These are phyloP conservation scores for Craseonycteris thonglongyai DNA, from an alignment of 2,113 vertebrate genomes.

Conservation along the genomic window DNA sequence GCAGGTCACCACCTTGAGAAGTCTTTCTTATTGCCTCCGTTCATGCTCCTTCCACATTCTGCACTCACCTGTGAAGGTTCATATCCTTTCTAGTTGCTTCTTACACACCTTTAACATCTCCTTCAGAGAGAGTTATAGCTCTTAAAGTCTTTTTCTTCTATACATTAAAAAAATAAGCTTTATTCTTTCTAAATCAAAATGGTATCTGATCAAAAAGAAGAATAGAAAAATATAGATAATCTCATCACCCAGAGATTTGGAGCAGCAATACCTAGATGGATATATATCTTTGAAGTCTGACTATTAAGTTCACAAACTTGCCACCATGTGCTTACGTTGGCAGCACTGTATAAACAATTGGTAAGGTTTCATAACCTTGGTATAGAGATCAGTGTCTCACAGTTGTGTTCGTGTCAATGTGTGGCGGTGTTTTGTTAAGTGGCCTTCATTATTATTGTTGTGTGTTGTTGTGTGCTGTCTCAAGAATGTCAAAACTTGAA, in stretches of 20 bases:
- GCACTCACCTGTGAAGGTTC: not conserved
- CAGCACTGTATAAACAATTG: too few relatives aligned
- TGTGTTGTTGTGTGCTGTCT: too few relatives aligned
- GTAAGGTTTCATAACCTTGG: too few relatives aligned
- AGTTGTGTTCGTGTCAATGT: too few relatives aligned
- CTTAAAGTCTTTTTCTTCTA: not conserved
- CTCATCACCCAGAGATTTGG: not conserved
- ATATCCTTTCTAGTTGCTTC: not conserved
- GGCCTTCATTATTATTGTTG: too few relatives aligned
- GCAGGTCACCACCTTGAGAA: not conserved
- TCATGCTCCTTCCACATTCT: not conserved
- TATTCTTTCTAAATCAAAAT: not conserved
- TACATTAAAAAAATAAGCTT: not conserved
- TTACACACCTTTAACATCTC: not conserved
- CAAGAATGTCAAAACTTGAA: too few relatives aligned
- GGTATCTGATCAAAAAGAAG: not conserved
- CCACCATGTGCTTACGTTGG: too few relatives aligned
- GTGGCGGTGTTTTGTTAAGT: too few relatives aligned
- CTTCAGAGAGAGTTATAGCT: not conserved
- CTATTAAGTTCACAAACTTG: too few relatives aligned
- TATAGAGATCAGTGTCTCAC: too few relatives aligned
- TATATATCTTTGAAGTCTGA: too few relatives aligned
- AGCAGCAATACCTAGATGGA: not conserved
- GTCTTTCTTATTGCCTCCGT: not conserved
- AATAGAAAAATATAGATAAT: not conserved